Base-by-base conservation (phyloP, 2,113 vertebrate species). In the Lepisosteus oculatus region DNA sequence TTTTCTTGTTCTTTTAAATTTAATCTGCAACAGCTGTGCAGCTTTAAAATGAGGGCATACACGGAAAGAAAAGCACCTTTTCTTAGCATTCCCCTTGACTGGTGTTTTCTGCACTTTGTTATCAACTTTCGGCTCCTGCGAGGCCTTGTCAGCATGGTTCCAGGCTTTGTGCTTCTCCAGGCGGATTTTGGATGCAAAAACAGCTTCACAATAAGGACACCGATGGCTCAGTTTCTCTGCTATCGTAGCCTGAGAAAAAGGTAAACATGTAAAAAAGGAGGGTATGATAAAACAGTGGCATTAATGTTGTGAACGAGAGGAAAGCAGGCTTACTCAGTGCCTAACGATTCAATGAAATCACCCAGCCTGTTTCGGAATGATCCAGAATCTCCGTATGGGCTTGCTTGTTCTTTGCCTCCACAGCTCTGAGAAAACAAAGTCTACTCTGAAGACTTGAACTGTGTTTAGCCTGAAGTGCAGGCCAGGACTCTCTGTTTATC, bases 131-230 rank as follows among this genome's bases (percentile, higher is more conserved):
- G 68, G 68, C 83, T 51, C 82, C 57, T 59, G 88, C 78, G 69
- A 89, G 3, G 90, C 90, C 47, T 88, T 84, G 68, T 98, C 95
- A 70, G 94, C 88, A 76, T 99, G 97, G 82, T 97, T 98, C 96
- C 96, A 98, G 68, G 94, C 87, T 64, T 94, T 93, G 84, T 98
- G 97, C 81, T 99, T 98, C 81, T 98, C 94, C 81, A 98, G 90
- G 78, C 96, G 97, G 9, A 95, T 94, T 85, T 97, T 98, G 72
- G 97, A 96, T 75, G 93, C 94, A 83, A 99, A 99, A 66, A 92
- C 90, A 0, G 97, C 96, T 88, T 98, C 95, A 0, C 97, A 99
- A 88, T 94, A 94, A 0, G 91, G 92, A 78, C 97, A 99, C 0
- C 93, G 86, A 59, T 97, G 95, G 3, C 93, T 94, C 87, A 94